Evolutionary conservation across 2,888 invertebrate genomes (phyloP).

Genomic region (Zele albiditarsus): DNA sequence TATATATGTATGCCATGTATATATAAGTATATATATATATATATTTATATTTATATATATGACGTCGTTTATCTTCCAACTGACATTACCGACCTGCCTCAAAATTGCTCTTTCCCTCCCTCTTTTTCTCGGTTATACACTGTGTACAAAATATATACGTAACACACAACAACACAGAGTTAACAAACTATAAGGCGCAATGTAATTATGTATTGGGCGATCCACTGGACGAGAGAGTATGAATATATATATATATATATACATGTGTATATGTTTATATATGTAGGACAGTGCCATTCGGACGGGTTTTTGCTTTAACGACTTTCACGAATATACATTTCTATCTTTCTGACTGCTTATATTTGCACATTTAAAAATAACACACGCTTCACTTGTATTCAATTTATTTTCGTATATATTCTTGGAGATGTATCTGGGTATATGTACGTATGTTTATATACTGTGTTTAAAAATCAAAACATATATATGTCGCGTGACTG

Average conservation of each 20-base stretch:
- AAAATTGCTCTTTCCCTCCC: constrained; percentile 51
- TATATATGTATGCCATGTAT: constrained; percentile 8
- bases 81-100: constrained; percentile 67
- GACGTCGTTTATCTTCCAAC: constrained; percentile 47
- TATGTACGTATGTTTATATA: neutral
- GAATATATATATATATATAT: constrained; percentile 1
- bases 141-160: neutral
- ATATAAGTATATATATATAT: neutral
- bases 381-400: neutral
- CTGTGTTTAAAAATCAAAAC: neutral
- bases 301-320: constrained; percentile 29
- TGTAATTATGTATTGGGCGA: neutral
- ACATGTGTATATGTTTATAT: neutral
- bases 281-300: neutral
- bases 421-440: neutral
- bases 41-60: constrained; percentile 39
- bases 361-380: constrained; percentile 18
- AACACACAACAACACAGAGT: constrained; percentile 10
- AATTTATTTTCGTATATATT: neutral
- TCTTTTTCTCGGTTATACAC: constrained; percentile 6
- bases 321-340: constrained; percentile 32
- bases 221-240: neutral
- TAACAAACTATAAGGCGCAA: constrained; percentile 10
- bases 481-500: neutral
- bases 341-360: neutral